These are phyloP conservation scores for Lepilemur ruficaudatus DNA, from an alignment of 2,797 vertebrate genomes.

Conservation along the genomic window DNA sequence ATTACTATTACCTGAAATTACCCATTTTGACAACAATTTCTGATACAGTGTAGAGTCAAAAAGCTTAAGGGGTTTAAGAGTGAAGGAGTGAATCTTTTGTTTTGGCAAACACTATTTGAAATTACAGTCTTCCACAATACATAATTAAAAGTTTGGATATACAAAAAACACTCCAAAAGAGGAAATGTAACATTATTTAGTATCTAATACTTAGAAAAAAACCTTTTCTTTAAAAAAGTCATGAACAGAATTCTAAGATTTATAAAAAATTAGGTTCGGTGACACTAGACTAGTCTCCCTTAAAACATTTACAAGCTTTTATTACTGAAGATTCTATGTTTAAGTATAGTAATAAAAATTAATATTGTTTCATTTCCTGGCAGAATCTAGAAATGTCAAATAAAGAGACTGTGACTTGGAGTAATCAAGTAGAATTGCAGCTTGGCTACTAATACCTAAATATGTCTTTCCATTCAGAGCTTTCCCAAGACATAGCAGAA, in stretches of 20 bases:
- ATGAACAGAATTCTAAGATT: conserved; percentile 34
- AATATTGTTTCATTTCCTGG: conserved; percentile 62
- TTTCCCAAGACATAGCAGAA: background rate
- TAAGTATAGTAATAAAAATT: conserved; percentile 67
- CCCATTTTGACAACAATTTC: background rate
- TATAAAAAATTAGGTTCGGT: conserved; percentile 42
- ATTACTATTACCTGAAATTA: background rate
- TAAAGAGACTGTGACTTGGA: background rate
- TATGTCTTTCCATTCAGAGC: background rate
- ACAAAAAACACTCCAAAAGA: background rate
- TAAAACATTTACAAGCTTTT: conserved; percentile 46
- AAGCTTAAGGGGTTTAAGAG: background rate
- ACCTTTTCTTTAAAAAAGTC: background rate
- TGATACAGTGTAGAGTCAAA: background rate
- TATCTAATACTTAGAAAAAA: background rate
- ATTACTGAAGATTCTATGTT: conserved; percentile 4
- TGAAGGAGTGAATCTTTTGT: background rate
- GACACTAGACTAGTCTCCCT: background rate
- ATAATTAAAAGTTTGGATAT: background rate
- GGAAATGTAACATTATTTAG: background rate
- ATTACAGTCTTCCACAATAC: background rate
- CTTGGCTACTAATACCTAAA: background rate
- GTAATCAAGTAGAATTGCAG: background rate
- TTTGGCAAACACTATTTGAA: background rate
- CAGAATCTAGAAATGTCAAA: conserved; percentile 51